Base-by-base conservation (phyloP, 2,888 invertebrate species). In the Thalpophila matura region DNA sequence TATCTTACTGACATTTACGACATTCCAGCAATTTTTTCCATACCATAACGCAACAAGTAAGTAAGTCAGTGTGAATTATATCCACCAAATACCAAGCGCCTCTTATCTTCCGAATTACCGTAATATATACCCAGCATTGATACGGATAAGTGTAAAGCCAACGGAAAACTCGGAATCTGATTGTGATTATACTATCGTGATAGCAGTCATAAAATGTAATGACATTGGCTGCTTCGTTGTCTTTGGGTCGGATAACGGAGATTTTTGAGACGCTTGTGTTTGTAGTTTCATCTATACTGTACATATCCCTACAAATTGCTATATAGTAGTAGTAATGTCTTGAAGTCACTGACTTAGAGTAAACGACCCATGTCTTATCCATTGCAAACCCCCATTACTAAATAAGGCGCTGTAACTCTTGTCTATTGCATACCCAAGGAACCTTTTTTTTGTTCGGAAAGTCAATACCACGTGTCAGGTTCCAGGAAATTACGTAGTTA, bases 121-220 rank as follows among this genome's bases (percentile, higher is more conserved):
- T 3, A 9, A 45, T 16, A 9, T 16, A 9, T 35, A 5, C 10
- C 54, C 1, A 3, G 5, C 22, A 46, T 10, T 3, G 10, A 20
- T 20, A 27, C 14, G 22, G 31, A 31, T 40, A 45, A 35, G n/a
- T 18, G n/a, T n/a, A n/a, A n/a, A n/a, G n/a, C n/a, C 6, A 4
- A 14, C 47, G n/a, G 12, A 47, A 61, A 67, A 69, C 9, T 47
- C 1, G 12, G 20, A 59, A 26, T 42, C 35, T 4, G 12, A 24
- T 24, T 14, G 26, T 24, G 50, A 69, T 66, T 31, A 43, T 9
- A 33, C n/a, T 50, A 45, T 45, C 20, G 35, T 46, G 22, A 38
- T 16, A 16, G 10, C n/a, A 24, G 33, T 62, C 38, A 60, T 69
- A 60, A 50, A 59, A 51, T 50, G 27, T 45, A 26, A 7, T n/a